Evolutionary conservation across 2,797 vertebrate genomes (phyloP), one percentile per base, ranked within the genome.

Genomic region (Micromesistius poutassou): DNA sequence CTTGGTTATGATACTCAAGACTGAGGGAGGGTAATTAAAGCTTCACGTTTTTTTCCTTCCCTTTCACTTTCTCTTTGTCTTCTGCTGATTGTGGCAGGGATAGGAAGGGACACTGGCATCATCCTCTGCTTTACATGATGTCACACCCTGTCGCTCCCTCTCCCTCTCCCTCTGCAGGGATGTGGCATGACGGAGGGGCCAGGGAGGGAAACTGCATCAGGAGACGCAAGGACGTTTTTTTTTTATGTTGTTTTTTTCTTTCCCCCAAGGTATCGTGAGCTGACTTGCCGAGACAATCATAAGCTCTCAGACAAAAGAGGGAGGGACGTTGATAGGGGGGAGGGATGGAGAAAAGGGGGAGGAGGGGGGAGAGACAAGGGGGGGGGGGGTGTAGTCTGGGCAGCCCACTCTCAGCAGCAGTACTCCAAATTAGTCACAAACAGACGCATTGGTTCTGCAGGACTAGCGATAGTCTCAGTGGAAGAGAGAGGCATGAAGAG

Each of bases 221-320:
- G 55, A 8, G 22, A 16, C 7, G 55, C 8, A 0, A 1, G 6
- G 55, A n/a, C 40, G 73, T 12, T 79, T 77, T 81, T 86, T 83
- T 87, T 82, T 5, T 55, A 19, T 50, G 22, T 55, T 12, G 3
- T 40, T 8, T 13, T 40, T 40, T 40, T 40, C 13, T 40, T 40
- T 14, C 50, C 22, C 14, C 55, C 22, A 80, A 90, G 86, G 87
- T 89, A 78, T 72, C 7, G 28, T 55, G 80, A 74, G 78, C 72
- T 75, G 87, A 90, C 81, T 86, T 87, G 84, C 87, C 85, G 87
- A 91, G 91, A 91, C 89, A 90, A 87, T 88, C 85, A 87, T 73
- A 86, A 80, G 82, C 78, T 87, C 79, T 74, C 79, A 84, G 76
- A 85, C 85, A 81, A 85, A 80, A 73, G 78, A 30, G 16, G 46